Evolutionary conservation across 2,113 vertebrate genomes (phyloP).

Genomic region (Lontra canadensis): DNA sequence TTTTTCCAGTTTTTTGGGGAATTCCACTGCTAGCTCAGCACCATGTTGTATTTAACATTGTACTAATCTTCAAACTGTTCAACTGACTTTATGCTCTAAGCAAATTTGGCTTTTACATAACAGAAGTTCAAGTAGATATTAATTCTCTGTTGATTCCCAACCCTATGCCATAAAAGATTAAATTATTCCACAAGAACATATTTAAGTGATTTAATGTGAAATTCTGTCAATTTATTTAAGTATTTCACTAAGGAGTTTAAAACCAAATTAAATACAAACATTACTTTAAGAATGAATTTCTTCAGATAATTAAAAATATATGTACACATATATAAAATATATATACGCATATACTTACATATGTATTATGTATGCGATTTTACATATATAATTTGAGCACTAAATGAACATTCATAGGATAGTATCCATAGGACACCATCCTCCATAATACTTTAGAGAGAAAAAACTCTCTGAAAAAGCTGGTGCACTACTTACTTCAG

Average conservation of each 20-base stretch:
- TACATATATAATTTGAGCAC: background rate
- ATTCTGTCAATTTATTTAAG: background rate
- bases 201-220: background rate
- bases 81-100: background rate
- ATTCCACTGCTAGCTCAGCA: background rate
- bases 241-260: background rate
- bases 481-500: background rate
- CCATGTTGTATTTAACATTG: background rate
- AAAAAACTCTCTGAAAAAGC: background rate
- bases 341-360: background rate
- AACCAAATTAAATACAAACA: background rate
- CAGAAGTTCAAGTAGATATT: background rate
- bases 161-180: background rate
- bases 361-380: background rate
- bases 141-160: background rate
- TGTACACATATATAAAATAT: background rate
- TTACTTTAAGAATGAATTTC: background rate
- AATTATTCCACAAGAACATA: background rate
- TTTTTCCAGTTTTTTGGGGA: background rate
- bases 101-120: background rate
- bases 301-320: constrained; percentile 1
- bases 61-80: background rate
- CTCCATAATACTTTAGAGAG: background rate
- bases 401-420: background rate
- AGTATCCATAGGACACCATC: background rate